phyloP scores from a whole-genome alignment of 2,113 vertebrate species.

The Mesitornis unicolor region DNA sequence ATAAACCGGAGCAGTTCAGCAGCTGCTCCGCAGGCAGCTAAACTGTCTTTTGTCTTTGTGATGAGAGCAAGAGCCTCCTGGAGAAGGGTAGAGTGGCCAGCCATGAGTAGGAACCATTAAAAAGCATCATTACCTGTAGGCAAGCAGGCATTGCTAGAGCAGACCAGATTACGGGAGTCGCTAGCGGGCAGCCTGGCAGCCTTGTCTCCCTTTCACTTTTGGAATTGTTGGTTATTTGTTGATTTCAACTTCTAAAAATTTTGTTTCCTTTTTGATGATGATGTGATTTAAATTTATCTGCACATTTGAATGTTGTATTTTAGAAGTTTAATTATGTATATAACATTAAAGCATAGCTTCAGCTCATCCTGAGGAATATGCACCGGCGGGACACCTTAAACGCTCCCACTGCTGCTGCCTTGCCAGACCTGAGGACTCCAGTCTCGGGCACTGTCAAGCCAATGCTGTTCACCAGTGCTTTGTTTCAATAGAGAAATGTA shows the following conservation, averaged over 20 bases:
- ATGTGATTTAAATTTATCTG: not conserved
- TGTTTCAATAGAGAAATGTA: slow-evolving; percentile 36
- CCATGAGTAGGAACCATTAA: not conserved
- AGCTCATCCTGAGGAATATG: not conserved
- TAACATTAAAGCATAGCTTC: not conserved
- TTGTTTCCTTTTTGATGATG: not conserved
- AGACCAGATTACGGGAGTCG: not conserved
- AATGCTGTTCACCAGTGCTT: slow-evolving; percentile 31
- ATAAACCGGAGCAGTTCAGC: slow-evolving; percentile 21
- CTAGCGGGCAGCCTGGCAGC: not conserved
- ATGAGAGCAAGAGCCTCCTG: not conserved
- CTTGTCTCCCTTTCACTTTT: not conserved
- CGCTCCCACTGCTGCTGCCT: not conserved
- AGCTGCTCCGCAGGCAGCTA: slow-evolving; percentile 41
- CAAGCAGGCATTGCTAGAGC: not conserved
- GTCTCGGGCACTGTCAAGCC: not conserved
- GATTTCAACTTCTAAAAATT: not conserved
- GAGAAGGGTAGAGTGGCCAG: not conserved
- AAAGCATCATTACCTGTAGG: not conserved
- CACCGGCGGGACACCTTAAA: not conserved
- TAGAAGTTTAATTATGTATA: not conserved
- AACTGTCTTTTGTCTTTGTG: slow-evolving; percentile 19
- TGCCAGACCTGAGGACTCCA: slow-evolving; percentile 45
- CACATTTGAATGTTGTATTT: not conserved
- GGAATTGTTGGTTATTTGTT: not conserved